These are phyloP conservation scores for Griposia aprilina DNA, from an alignment of 2,888 invertebrate genomes.

Conservation along the genomic window DNA sequence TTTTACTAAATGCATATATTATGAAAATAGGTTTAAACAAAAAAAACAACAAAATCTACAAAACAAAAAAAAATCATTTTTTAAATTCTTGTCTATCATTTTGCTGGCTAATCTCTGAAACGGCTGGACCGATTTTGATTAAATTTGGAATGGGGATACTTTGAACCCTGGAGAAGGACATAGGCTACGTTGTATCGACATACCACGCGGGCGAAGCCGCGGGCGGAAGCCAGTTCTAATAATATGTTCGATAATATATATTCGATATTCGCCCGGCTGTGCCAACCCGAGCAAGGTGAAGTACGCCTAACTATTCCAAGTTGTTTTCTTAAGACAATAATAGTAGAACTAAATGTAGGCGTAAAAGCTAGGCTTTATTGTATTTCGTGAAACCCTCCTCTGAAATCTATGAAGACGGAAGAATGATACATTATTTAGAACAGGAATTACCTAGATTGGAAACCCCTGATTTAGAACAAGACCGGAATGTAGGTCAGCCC, in stretches of 20 bases:
- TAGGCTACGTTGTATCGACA: too few species aligned
- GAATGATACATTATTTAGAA: conserved; percentile 5
- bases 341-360: background rate
- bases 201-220: too few species aligned
- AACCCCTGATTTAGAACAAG: conserved; percentile 1
- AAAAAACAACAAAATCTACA: too few species aligned
- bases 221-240: background rate
- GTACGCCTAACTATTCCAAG: background rate
- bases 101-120: too few species aligned
- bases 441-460: too few species aligned
- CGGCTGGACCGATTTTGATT: too few species aligned
- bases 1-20: too few species aligned
- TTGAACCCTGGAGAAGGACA: too few species aligned
- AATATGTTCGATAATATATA: background rate
- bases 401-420: background rate
- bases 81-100: too few species aligned
- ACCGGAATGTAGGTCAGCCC: conserved; percentile 26
- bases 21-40: too few species aligned
- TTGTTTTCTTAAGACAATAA: conserved; percentile 17
- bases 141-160: too few species aligned
- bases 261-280: background rate
- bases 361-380: background rate
- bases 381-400: background rate
- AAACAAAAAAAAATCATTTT: too few species aligned
- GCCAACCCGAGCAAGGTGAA: background rate